phyloP scores from a whole-genome alignment of 2,888 invertebrate species.

The Microchrysa polita region DNA sequence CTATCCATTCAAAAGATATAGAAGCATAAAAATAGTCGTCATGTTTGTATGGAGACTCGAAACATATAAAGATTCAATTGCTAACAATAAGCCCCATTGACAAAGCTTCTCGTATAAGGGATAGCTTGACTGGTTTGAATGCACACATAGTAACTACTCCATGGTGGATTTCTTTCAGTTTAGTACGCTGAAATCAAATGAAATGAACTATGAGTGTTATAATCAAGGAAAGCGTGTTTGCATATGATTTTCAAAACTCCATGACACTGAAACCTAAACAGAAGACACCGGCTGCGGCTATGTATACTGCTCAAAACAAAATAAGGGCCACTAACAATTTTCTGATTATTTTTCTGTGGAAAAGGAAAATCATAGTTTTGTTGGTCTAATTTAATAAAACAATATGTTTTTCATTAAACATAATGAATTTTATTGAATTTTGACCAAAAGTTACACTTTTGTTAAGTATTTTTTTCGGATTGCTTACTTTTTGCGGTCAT shows the following conservation, averaged over 20 bases:
- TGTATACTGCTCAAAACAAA: too few relatives aligned
- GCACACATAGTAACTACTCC: background rate
- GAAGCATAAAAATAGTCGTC: background rate
- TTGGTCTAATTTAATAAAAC: too few relatives aligned
- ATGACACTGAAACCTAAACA: conserved; percentile 35
- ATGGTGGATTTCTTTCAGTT: background rate
- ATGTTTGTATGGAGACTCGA: background rate
- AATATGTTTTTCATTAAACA: too few relatives aligned
- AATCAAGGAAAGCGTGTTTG: conserved; percentile 33
- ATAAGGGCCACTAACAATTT: too few relatives aligned
- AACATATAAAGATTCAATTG: background rate
- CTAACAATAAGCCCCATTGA: conserved; percentile 15
- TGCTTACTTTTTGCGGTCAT: too few relatives aligned
- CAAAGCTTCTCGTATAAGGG: conserved; percentile 8
- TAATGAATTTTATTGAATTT: too few relatives aligned
- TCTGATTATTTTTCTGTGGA: too few relatives aligned
- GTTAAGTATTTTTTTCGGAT: too few relatives aligned
- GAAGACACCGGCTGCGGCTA: too few relatives aligned
- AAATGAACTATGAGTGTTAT: conserved; percentile 40
- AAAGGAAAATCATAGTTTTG: too few relatives aligned
- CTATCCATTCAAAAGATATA: conserved; percentile 20
- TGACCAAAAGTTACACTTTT: too few relatives aligned
- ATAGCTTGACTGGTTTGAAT: background rate
- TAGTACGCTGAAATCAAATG: conserved; percentile 33
- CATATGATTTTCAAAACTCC: background rate